Base-by-base conservation (phyloP, 2,888 invertebrate genomes). In the Artemia sinica region DNA sequence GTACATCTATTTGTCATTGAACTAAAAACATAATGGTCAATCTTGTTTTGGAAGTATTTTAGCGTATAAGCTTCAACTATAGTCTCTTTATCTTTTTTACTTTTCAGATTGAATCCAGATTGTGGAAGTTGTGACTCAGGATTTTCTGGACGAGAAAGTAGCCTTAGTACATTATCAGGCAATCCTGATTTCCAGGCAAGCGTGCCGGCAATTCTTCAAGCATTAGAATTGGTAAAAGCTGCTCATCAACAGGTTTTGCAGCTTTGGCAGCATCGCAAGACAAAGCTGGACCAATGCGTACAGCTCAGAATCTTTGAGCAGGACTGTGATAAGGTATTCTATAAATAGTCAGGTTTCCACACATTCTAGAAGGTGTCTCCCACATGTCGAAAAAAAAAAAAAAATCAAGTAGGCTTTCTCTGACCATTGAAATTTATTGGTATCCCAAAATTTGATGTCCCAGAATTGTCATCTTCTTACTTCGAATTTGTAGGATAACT, bases 301-400 rank as follows among this genome's bases (percentile, higher is more conserved):
- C 95, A 97, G 78, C 83, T 96, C 74, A 83, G 95, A 67, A 84
- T 96, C 66, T 95, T 96, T 77, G 96, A 97, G 79, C 91, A 93
- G 77, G 97, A 97, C 78, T 96, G 95, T 74, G 93, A 95, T 78
- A 95, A 92, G 85, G 89, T 88, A 75, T 75, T 76, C 73, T n/a
- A 58, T 58, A 58, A 18, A n/a, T 74, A 75, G 68, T 50, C 48
- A 14, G n/a, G n/a, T 11, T 63, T n/a, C 14, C 10, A 28, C 52
- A 28, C 48, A 12, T 18, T 50, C 66, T 66, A n/a, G 67, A 51
- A 66, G 13, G 65, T 50, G 48, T 58, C 11, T 14, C 48, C 18
- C 67, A 69, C 70, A 49, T 13, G 67, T 9, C 49, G n/a, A 41
- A 41, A 41, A 41, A 41, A 41, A 18, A 18, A 65, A 50, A 49